Conservation (phyloP, 2,888 invertebrate species). For the Slavum lentiscoides region DNA sequence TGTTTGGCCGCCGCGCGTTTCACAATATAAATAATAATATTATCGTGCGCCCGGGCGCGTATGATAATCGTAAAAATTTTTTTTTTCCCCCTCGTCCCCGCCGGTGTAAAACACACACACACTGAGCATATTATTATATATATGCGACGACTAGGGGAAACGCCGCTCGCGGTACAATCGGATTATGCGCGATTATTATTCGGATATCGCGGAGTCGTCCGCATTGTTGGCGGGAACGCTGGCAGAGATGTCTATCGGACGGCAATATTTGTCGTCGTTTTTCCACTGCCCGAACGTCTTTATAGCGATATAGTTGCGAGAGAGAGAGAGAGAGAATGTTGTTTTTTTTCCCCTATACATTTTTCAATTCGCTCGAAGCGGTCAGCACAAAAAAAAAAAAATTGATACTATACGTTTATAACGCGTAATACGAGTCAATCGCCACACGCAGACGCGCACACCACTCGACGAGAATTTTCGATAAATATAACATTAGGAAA, state of each 20-base stretch:
- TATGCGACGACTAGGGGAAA: constrained; percentile 23
- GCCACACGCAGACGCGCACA: neutral
- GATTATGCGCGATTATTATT: constrained; percentile 39
- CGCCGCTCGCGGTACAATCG: constrained; percentile 30
- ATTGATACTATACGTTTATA: too few species aligned
- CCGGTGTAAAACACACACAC: constrained; percentile 33
- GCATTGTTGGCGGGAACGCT: constrained; percentile 5
- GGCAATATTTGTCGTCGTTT: constrained; percentile 49
- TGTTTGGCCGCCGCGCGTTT: constrained; percentile 14
- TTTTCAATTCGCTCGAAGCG: neutral
- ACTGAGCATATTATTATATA: neutral
- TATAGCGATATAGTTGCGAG: constrained; percentile 8
- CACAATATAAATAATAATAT: constrained; percentile 10
- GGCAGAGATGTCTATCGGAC: constrained; percentile 43
- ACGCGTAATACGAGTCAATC: neutral
- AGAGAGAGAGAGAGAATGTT: neutral
- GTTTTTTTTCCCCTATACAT: neutral
- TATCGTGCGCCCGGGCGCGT: constrained; percentile 18
- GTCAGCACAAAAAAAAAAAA: too few species aligned
- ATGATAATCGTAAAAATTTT: constrained; percentile 44
- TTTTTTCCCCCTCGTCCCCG: too few species aligned
- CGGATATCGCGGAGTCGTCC: constrained; percentile 24
- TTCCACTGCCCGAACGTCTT: constrained; percentile 38
- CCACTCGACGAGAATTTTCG: too few species aligned
- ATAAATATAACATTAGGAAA: too few species aligned